Evolutionary conservation across 2,888 invertebrate genomes (phyloP).

Genomic region (Flabesymbios commensalis): DNA sequence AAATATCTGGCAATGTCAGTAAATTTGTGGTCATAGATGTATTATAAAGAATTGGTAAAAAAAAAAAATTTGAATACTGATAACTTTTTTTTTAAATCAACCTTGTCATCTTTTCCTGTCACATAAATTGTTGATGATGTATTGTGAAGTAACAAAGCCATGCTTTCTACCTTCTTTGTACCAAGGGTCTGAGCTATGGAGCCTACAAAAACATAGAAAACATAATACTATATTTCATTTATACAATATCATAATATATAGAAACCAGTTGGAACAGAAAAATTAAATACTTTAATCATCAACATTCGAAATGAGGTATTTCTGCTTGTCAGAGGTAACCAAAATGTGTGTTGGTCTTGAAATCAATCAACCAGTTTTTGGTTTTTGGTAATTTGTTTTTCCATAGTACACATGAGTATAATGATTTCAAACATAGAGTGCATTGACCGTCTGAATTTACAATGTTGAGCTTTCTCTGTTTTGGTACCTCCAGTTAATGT

Average conservation of each 20-base stretch:
- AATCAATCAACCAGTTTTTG: no score
- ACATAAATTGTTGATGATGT: conserved; percentile 55
- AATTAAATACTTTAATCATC: background rate
- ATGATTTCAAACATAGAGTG: no score
- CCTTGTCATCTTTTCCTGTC: conserved; percentile 56
- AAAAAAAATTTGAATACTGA: background rate
- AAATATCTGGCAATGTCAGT: no score
- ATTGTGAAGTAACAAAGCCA: conserved; percentile 58
- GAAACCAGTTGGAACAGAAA: no score
- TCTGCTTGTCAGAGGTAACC: no score
- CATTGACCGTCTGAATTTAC: no score
- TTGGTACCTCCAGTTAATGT: no score
- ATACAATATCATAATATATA: background rate
- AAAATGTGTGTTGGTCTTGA: no score
- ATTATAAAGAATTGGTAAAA: background rate
- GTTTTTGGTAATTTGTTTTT: no score
- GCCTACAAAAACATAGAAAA: conserved; percentile 28
- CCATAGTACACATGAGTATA: no score
- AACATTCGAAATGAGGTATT: background rate
- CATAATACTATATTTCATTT: background rate
- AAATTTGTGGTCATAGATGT: no score
- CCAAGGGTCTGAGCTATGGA: conserved; percentile 41
- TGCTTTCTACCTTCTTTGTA: conserved; percentile 49
- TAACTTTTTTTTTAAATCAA: conserved; percentile 24
- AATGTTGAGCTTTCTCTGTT: no score